Conservation (phyloP, 2,888 invertebrate genomes). For the Melieria omissa region DNA sequence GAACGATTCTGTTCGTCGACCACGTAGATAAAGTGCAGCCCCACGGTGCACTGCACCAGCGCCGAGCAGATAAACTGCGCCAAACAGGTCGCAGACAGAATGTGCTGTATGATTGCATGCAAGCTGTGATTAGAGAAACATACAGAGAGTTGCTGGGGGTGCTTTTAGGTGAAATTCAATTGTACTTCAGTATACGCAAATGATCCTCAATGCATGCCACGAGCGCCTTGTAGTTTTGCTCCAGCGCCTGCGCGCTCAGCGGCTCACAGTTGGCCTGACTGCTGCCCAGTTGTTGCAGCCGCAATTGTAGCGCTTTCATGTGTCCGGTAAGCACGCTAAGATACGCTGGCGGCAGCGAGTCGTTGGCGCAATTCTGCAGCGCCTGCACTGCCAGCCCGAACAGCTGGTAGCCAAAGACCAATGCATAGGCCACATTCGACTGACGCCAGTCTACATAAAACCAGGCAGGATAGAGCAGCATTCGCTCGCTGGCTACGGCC, state of each 20-base stretch:
- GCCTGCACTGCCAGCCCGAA: constrained; percentile 57
- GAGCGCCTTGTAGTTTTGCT: constrained; percentile 46
- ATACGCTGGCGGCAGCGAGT: constrained; percentile 62
- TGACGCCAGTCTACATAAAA: constrained; percentile 56
- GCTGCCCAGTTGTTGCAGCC: constrained; percentile 45
- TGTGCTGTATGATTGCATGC: too few species aligned
- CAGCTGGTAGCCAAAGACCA: constrained; percentile 54
- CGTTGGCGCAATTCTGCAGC: constrained; percentile 58
- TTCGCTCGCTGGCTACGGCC: constrained; percentile 44
- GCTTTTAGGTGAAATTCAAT: too few species aligned
- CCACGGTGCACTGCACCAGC: constrained; percentile 62
- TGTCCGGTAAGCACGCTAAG: constrained; percentile 58
- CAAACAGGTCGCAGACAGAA: too few species aligned
- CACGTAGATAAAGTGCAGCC: constrained; percentile 68
- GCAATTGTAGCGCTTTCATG: constrained; percentile 53
- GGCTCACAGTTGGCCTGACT: too few species aligned
- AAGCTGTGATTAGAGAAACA: constrained; percentile 56
- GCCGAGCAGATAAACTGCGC: constrained; percentile 58
- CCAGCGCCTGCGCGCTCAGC: constrained; percentile 20
- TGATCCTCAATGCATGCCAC: constrained; percentile 57
- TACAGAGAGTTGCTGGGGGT: too few species aligned
- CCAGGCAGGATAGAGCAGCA: constrained; percentile 61
- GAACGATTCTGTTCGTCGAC: constrained; percentile 54
- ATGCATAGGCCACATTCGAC: constrained; percentile 45
- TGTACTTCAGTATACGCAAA: constrained; percentile 51